Evolutionary conservation across 2,888 invertebrate genomes (phyloP), one percentile per base, ranked within the genome.

Genomic region (Yponomeuta sedellus): DNA sequence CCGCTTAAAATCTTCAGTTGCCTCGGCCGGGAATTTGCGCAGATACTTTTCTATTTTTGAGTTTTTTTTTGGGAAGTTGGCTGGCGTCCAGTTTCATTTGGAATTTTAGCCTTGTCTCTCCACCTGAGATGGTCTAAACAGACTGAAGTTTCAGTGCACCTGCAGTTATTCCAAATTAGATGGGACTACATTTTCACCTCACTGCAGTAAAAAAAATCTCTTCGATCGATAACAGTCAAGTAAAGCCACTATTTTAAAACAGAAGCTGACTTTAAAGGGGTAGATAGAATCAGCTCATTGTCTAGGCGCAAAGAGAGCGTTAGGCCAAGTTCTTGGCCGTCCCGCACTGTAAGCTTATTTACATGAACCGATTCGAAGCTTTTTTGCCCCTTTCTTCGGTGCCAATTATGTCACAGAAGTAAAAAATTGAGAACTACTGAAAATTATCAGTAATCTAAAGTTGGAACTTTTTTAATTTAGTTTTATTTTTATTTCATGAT

Each of bases 71-170:
- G n/a, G 10, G 22, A 58, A 61, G 11, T 61, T 61, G 61, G 61
- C 61, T 28, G 20, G 25, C 61, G 28, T 22, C 61, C 61, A 61
- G 28, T 28, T 61, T 61, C 40, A 63, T 63, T 63, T n/a, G n/a
- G n/a, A n/a, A 63, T 22, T 44, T n/a, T 19, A 63, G n/a, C 40
- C 16, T n/a, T 63, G 40, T 44, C 1, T 19, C 11, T 44, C 12
- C 16, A 63, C 44, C 44, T 44, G 44, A 40, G n/a, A 44, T n/a
- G 22, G 39, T 40, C 40, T 20, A 63, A n/a, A 44, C 44, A 28
- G 63, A 63, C 16, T 63, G 40, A 19, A 20, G 58, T 58, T 61
- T 61, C 61, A 34, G 34, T 2, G 61, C 25, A 10, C 12, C 44
- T 52, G 12, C 44, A 52, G 44, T 16, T 52, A 52, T 52, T 52